Conservation (phyloP, 2,113 vertebrate genomes). For the Phasianus colchicus region DNA sequence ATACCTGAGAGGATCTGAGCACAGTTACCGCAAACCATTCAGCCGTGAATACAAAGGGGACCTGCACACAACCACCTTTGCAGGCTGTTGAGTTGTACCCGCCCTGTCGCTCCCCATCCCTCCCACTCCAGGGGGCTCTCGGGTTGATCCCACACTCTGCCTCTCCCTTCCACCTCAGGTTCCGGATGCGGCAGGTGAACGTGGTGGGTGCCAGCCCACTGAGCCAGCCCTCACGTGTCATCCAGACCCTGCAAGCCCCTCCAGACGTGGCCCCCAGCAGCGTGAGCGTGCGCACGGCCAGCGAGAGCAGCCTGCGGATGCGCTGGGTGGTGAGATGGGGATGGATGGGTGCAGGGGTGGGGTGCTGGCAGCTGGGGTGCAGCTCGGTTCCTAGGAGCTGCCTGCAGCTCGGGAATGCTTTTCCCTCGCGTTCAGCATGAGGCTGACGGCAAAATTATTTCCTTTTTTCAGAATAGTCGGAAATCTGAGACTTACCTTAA, state of each 20-base stretch:
- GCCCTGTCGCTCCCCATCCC: background rate
- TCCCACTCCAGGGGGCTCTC: background rate
- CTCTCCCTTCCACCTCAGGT: conserved; percentile 73
- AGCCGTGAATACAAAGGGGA: background rate
- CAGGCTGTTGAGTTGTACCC: too few relatives aligned
- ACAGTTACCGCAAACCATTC: background rate
- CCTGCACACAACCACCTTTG: background rate
- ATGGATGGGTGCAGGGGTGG: rapidly evolving
- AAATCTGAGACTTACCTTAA: conserved; percentile 3
- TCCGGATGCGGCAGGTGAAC: conserved; percentile 92
- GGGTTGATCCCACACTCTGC: rapidly evolving
- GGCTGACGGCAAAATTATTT: background rate
- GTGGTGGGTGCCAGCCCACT: conserved; percentile 87
- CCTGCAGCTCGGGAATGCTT: background rate
- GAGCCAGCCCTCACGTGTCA: conserved; percentile 89
- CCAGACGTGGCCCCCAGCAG: conserved; percentile 88
- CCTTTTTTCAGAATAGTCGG: background rate
- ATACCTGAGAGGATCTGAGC: conserved; percentile 1
- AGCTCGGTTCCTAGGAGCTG: background rate
- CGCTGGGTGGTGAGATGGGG: conserved; percentile 88
- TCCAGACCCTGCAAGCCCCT: conserved; percentile 92
- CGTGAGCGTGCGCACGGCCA: conserved; percentile 86
- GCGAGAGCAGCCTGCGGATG: conserved; percentile 91
- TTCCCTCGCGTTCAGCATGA: rapidly evolving
- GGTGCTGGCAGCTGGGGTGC: background rate